Conservation (phyloP, 92 coral and sea anemone genomes). For the Scolanthus callimorphus region DNA sequence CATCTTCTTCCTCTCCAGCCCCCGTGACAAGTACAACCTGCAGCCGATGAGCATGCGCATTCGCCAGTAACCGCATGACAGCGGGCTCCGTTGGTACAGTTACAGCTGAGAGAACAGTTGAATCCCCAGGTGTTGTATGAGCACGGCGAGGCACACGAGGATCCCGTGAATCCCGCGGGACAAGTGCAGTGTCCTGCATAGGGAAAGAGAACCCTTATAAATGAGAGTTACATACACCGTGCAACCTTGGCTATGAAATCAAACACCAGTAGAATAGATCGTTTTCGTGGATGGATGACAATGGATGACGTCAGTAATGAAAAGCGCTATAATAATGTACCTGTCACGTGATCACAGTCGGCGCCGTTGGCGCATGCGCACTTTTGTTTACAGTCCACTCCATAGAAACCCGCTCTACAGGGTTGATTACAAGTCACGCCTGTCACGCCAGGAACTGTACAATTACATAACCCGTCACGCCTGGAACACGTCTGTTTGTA, state of each 20-base stretch:
- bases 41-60: constrained; percentile 44
- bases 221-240: too few species aligned
- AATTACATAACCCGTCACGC: constrained; percentile 72
- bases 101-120: constrained; percentile 59
- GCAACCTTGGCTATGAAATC: too few species aligned
- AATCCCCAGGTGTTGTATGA: constrained; percentile 71
- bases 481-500: constrained; percentile 54
- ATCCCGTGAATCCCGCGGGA: constrained; percentile 66
- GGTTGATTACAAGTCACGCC: constrained; percentile 81
- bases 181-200: constrained; percentile 66
- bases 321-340: too few species aligned
- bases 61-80: constrained; percentile 68
- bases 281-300: too few species aligned
- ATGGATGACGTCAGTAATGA: too few species aligned
- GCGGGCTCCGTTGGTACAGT: constrained; percentile 68
- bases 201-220: neutral
- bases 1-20: constrained; percentile 79
- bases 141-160: constrained; percentile 70
- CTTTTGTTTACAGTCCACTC: constrained; percentile 46
- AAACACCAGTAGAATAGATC: too few species aligned
- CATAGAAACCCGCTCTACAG: constrained; percentile 74
- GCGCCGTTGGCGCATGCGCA: constrained; percentile 73
- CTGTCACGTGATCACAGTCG: constrained; percentile 74
- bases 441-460: constrained; percentile 74
- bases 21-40: constrained; percentile 61